A percentile compares a stretch with the other conserved stretches of the same genome.
These are phyloP conservation scores for Syrrhaptes paradoxus DNA, from an alignment of 2,113 vertebrate genomes.

Conservation along the genomic window DNA sequence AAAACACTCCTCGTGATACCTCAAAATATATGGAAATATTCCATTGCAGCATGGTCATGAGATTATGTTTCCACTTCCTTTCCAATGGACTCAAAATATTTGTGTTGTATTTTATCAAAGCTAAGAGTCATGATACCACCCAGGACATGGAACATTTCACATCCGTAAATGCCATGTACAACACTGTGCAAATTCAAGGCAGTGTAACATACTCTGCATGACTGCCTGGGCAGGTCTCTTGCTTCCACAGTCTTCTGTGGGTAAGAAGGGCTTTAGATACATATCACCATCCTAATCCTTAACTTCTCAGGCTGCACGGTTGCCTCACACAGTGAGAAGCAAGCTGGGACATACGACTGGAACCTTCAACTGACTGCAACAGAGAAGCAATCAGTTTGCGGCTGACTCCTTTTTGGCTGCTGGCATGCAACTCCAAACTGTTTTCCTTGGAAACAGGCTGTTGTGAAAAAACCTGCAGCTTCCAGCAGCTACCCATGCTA, in stretches of 20 bases:
- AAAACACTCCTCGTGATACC: not conserved
- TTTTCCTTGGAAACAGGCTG: not conserved
- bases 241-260: not conserved
- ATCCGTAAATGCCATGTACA: not conserved
- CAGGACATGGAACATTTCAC: not conserved
- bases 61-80: constrained; percentile 26
- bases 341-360: not conserved
- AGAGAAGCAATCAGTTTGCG: not conserved
- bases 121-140: not conserved
- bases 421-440: not conserved
- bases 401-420: not conserved
- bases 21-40: constrained; percentile 7
- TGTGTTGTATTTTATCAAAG: constrained; percentile 26
- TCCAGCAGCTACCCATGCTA: not conserved
- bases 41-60: constrained; percentile 2
- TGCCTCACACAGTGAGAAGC: not conserved
- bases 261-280: not conserved
- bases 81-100: constrained; percentile 15
- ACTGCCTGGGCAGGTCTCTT: not conserved
- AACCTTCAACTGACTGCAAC: not conserved
- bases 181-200: not conserved
- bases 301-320: not conserved
- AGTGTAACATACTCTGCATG: not conserved
- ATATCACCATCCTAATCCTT: not conserved
- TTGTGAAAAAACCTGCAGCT: not conserved